These are phyloP conservation scores for Cyprinella venusta DNA, from an alignment of 2,797 vertebrate genomes.

Conservation along the genomic window DNA sequence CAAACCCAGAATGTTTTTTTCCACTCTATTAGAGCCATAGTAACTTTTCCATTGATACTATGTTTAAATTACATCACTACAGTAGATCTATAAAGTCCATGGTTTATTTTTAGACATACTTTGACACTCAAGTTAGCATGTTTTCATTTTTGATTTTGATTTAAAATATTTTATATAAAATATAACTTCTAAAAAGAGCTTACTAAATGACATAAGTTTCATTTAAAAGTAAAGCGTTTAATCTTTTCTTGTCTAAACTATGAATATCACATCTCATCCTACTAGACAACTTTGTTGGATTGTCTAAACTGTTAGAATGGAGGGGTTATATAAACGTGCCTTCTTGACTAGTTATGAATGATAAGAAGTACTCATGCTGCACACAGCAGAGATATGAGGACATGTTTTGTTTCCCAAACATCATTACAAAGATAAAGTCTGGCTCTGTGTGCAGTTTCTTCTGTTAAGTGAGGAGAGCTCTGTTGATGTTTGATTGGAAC, in stretches of 20 bases:
- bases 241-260: not conserved
- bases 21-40: not conserved
- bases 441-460: slow-evolving; percentile 12
- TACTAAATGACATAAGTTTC: not conserved
- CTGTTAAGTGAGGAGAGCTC: slow-evolving; percentile 26
- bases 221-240: not conserved
- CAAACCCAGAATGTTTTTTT: not conserved
- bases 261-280: not conserved
- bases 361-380: not conserved
- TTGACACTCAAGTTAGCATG: not conserved
- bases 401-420: slow-evolving; percentile 30
- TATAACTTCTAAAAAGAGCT: not conserved
- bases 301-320: not conserved
- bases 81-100: not conserved
- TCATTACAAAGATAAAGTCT: slow-evolving; percentile 27
- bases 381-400: slow-evolving; percentile 23
- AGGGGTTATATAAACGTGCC: slow-evolving; percentile 30
- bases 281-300: not conserved
- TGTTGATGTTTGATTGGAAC: slow-evolving; percentile 41
- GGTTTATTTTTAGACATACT: not conserved
- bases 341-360: slow-evolving; percentile 12
- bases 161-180: not conserved
- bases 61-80: not conserved
- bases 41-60: not conserved
- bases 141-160: not conserved